Percentiles rank a stretch among this genome's conserved stretches.
These are phyloP conservation scores for Smithornis capensis DNA, from an alignment of 2,113 vertebrate species.

Conservation along the genomic window DNA sequence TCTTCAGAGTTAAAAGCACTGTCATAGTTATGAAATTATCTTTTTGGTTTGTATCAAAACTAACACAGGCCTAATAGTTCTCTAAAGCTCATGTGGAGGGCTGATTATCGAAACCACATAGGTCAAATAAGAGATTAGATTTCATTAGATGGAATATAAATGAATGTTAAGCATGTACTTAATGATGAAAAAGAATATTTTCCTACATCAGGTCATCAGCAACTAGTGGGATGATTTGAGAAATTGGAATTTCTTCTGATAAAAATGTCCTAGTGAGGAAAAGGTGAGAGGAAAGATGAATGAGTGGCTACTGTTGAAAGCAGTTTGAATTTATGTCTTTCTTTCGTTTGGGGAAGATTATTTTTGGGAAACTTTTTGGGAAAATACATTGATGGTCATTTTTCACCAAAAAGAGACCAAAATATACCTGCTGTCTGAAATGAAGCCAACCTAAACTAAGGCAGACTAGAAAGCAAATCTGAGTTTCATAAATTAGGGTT, in stretches of 20 bases:
- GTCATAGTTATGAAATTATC: neutral
- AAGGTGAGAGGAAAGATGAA: neutral
- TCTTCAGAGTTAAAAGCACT: neutral
- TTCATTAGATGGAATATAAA: neutral
- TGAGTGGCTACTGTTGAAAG: neutral
- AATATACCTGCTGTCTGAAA: neutral
- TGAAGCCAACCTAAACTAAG: neutral
- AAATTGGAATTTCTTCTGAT: neutral
- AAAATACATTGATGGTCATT: neutral
- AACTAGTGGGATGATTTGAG: neutral
- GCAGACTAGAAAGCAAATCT: neutral
- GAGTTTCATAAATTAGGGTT: neutral
- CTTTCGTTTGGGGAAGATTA: neutral
- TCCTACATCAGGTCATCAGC: neutral
- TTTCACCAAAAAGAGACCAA: neutral
- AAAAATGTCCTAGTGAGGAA: neutral
- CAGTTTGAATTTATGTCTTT: neutral
- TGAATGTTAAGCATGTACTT: neutral
- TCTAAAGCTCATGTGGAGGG: neutral
- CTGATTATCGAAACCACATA: neutral
- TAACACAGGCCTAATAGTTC: neutral
- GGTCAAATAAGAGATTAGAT: neutral
- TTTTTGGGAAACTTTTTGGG: neutral
- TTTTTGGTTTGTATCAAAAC: neutral
- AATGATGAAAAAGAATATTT: neutral